Evolutionary conservation across 2,113 vertebrate species (phyloP).

Genomic region (Grantiella picta): DNA sequence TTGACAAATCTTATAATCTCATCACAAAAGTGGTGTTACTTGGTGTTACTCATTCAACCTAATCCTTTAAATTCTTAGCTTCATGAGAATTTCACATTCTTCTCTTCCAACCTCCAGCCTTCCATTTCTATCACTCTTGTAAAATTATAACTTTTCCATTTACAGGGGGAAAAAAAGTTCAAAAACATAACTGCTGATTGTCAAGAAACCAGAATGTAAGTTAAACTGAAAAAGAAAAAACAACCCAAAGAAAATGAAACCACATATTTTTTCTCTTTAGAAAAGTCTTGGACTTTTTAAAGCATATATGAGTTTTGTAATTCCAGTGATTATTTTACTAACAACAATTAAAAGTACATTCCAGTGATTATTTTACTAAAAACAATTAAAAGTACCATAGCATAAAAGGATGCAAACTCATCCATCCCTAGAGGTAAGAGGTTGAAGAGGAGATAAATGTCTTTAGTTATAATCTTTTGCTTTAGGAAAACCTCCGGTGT

Average conservation of each 20-base stretch:
- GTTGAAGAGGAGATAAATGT: not conserved
- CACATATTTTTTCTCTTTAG: not conserved
- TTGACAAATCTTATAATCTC: not conserved
- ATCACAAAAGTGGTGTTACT: not conserved
- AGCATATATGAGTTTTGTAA: not conserved
- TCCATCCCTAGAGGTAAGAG: not conserved
- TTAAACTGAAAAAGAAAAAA: not conserved
- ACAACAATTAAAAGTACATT: not conserved
- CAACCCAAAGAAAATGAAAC: not conserved
- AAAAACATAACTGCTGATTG: not conserved
- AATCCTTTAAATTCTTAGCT: not conserved
- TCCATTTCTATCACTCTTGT: not conserved
- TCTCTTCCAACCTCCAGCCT: not conserved
- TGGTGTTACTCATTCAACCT: not conserved
- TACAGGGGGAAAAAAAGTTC: not conserved
- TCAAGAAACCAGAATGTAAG: not conserved
- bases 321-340: not conserved
- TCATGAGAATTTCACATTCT: not conserved
- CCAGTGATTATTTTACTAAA: not conserved
- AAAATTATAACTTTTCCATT: not conserved
- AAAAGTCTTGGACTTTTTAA: not conserved
- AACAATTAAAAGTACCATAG: not conserved
- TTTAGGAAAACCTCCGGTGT: not conserved
- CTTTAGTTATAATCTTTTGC: not conserved
- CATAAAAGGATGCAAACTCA: not conserved